Evolutionary conservation across 2,888 invertebrate species (phyloP).

Genomic region (Panorpa germanica): DNA sequence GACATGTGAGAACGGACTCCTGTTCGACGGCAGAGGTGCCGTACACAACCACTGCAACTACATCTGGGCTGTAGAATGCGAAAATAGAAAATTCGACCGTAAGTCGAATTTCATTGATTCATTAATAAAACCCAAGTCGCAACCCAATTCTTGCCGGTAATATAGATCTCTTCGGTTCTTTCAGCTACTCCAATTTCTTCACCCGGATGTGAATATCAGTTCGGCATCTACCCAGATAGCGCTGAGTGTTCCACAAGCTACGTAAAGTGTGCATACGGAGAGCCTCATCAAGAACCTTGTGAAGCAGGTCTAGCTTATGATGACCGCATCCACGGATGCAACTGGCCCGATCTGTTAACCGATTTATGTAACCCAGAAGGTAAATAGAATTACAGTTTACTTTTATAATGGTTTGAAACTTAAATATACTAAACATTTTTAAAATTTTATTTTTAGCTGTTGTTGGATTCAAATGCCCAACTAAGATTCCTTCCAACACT

Average conservation of each 20-base stretch:
- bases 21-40: slow-evolving; percentile 78
- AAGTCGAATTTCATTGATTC: slow-evolving; percentile 22
- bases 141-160: neutral
- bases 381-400: slow-evolving; percentile 18
- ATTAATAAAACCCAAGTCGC: slow-evolving; percentile 1
- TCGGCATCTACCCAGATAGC: slow-evolving; percentile 72
- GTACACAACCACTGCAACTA: slow-evolving; percentile 89
- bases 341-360: slow-evolving; percentile 81
- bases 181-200: slow-evolving; percentile 60
- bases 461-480: slow-evolving; percentile 82
- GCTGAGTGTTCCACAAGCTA: slow-evolving; percentile 68
- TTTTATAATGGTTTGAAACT: slow-evolving; percentile 2
- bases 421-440: slow-evolving; percentile 1
- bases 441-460: slow-evolving; percentile 37
- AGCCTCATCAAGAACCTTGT: slow-evolving; percentile 62
- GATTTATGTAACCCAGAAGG: slow-evolving; percentile 82
- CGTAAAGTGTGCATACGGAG: slow-evolving; percentile 69
- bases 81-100: slow-evolving; percentile 62
- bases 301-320: slow-evolving; percentile 80
- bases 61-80: slow-evolving; percentile 78
- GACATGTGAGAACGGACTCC: slow-evolving; percentile 77
- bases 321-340: slow-evolving; percentile 71
- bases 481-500: slow-evolving; percentile 60
- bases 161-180: slow-evolving; percentile 16
- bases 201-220: slow-evolving; percentile 74